Percentiles rank a stretch among this genome's conserved stretches.
phyloP scores from a whole-genome alignment of 2,113 vertebrate species.

The Macquaria australasica region DNA sequence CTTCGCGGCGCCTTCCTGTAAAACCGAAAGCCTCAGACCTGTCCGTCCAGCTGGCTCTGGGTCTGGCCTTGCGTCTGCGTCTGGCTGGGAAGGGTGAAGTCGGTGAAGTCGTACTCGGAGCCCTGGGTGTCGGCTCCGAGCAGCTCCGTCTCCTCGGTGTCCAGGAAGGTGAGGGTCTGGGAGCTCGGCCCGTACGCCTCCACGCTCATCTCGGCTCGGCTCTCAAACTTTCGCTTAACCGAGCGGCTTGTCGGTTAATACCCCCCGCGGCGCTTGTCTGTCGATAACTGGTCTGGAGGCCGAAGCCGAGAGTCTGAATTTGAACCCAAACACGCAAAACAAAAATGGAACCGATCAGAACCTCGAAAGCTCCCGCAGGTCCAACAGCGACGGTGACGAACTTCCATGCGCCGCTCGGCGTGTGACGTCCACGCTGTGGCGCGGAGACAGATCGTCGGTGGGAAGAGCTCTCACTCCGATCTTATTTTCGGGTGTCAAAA shows the following conservation, averaged over 20 bases:
- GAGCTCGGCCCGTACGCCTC: slow-evolving; percentile 99
- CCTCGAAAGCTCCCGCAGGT: slow-evolving; percentile 80
- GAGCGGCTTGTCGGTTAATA: too few relatives aligned
- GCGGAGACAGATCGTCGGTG: neutral
- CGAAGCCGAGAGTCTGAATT: slow-evolving; percentile 7
- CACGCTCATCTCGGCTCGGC: slow-evolving; percentile 90
- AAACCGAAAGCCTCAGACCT: slow-evolving; percentile 75
- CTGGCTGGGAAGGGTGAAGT: slow-evolving; percentile 96
- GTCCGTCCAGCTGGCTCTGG: slow-evolving; percentile 85
- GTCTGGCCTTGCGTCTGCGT: slow-evolving; percentile 92
- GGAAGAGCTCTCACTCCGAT: slow-evolving; percentile 61
- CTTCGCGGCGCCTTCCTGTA: slow-evolving; percentile 13
- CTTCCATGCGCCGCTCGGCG: slow-evolving; percentile 72
- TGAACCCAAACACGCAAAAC: slow-evolving; percentile 70
- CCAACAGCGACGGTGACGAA: slow-evolving; percentile 78
- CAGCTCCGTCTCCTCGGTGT: slow-evolving; percentile 96
- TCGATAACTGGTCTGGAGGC: neutral
- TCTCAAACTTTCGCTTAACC: slow-evolving; percentile 75
- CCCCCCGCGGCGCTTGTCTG: neutral
- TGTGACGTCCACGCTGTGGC: slow-evolving; percentile 73
- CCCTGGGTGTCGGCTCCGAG: slow-evolving; percentile 96
- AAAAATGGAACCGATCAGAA: slow-evolving; percentile 73
- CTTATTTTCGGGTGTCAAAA: slow-evolving; percentile 25
- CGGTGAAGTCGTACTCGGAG: slow-evolving; percentile 97
- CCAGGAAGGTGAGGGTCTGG: slow-evolving; percentile 96